Percentiles rank a stretch among this genome's conserved stretches.
phyloP scores from a whole-genome alignment of 2,888 invertebrate species.

The Crossocerus cetratus region DNA sequence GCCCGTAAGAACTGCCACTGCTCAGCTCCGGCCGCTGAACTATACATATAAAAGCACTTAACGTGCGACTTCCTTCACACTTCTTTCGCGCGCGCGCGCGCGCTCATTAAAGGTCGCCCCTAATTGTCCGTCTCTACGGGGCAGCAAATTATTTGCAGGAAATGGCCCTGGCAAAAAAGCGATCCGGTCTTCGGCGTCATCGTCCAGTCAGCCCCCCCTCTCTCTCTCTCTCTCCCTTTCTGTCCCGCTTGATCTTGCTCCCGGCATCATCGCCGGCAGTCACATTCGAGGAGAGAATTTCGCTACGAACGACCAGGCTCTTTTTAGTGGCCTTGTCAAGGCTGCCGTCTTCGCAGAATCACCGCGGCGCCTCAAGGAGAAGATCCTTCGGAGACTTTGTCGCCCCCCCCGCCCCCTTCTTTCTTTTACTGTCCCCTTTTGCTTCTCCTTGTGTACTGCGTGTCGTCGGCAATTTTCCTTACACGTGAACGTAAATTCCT shows the following conservation, averaged over 20 bases:
- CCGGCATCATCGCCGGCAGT: slow-evolving; percentile 17
- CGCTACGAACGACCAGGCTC: slow-evolving; percentile 58
- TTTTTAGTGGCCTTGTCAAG: slow-evolving; percentile 67
- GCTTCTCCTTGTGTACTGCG: too few relatives aligned
- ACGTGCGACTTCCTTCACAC: slow-evolving; percentile 3
- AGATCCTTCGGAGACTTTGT: slow-evolving; percentile 17
- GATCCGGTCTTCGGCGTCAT: too few relatives aligned
- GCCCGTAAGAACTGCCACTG: too few relatives aligned
- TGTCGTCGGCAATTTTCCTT: too few relatives aligned
- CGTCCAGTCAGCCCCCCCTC: slow-evolving; percentile 27
- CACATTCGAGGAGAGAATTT: slow-evolving; percentile 53
- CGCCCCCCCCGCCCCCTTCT: not conserved
- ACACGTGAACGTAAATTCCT: too few relatives aligned
- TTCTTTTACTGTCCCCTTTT: not conserved
- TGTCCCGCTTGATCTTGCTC: not conserved
- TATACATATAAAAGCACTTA: too few relatives aligned
- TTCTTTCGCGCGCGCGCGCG: not conserved
- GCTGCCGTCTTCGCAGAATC: slow-evolving; percentile 64
- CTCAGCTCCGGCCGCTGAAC: too few relatives aligned
- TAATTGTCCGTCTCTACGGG: slow-evolving; percentile 38
- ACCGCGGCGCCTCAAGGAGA: slow-evolving; percentile 20
- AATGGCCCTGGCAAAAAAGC: slow-evolving; percentile 50
- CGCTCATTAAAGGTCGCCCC: slow-evolving; percentile 2
- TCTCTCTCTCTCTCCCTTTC: not conserved
- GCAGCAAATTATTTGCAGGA: slow-evolving; percentile 48